These are phyloP conservation scores for Leucoma salicis DNA, from an alignment of 2,888 invertebrate species.

Conservation along the genomic window DNA sequence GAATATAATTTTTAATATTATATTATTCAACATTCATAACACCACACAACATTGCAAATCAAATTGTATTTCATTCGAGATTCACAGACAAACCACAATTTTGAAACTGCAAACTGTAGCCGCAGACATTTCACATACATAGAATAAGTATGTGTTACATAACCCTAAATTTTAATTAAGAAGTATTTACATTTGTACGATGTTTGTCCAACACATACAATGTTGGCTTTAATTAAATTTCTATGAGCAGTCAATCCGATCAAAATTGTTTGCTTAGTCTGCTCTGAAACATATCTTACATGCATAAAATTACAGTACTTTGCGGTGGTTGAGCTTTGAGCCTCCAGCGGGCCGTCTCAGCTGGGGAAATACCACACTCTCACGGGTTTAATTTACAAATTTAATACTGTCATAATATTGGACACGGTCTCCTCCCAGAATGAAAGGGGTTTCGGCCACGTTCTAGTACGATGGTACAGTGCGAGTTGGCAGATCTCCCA, in stretches of 20 bases:
- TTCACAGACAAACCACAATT: conserved; percentile 17
- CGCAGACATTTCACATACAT: conserved; percentile 23
- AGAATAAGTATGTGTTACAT: conserved; percentile 11
- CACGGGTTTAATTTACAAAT: no score
- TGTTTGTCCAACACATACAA: conserved; percentile 35
- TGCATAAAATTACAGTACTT: no score
- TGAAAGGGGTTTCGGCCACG: no score
- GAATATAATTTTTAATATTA: no score
- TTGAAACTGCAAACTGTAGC: conserved; percentile 19
- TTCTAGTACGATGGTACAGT: no score
- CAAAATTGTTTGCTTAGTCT: conserved; percentile 21
- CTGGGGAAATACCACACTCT: no score
- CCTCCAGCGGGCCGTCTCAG: no score
- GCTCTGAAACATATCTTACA: no score
- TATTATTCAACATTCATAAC: not conserved
- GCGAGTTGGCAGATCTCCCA: no score
- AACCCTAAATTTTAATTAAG: conserved; percentile 40
- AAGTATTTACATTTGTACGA: conserved; percentile 33
- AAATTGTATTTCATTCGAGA: conserved; percentile 27
- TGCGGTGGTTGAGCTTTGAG: no score
- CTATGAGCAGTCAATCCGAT: conserved; percentile 19
- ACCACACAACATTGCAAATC: conserved; percentile 10
- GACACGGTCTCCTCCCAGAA: no score
- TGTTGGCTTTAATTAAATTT: conserved; percentile 36
- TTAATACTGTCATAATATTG: no score